These are phyloP conservation scores for Carettochelys insculpta DNA, from an alignment of 2,113 vertebrate species.

Conservation along the genomic window DNA sequence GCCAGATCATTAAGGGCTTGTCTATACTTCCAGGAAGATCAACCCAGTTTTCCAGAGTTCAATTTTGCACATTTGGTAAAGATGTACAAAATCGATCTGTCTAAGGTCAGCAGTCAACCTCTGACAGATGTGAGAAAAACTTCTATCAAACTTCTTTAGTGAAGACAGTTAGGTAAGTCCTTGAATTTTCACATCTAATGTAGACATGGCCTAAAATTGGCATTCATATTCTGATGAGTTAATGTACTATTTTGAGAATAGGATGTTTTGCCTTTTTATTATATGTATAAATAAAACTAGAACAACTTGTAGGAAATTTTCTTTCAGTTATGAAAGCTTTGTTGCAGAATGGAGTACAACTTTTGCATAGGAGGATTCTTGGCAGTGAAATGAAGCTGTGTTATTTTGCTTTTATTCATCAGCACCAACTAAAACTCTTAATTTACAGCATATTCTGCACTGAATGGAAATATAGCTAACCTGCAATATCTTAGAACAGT, in stretches of 20 bases:
- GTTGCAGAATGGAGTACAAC: constrained; percentile 5
- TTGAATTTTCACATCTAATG: too few species aligned
- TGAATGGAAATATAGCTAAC: not conserved
- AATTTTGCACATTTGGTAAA: too few species aligned
- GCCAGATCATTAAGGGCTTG: constrained; percentile 28
- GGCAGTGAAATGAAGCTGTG: not conserved
- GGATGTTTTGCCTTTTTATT: constrained; percentile 1
- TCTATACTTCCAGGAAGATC: too few species aligned
- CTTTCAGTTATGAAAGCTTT: not conserved
- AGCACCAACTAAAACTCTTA: not conserved
- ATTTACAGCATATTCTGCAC: not conserved
- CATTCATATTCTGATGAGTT: constrained; percentile 7
- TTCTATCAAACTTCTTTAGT: too few species aligned
- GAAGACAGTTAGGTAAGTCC: too few species aligned
- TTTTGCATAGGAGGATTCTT: not conserved
- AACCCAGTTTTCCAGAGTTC: too few species aligned
- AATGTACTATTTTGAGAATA: constrained; percentile 8
- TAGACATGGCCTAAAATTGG: too few species aligned
- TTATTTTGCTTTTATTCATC: constrained; percentile 22
- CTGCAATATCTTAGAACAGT: not conserved
- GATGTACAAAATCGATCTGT: too few species aligned
- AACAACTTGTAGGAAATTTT: constrained; percentile 28
- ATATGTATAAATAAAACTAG: constrained; percentile 38
- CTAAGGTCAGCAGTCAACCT: too few species aligned
- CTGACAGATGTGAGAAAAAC: too few species aligned